phyloP scores from a whole-genome alignment of 2,888 invertebrate genomes.

The Resseliella maxima region DNA sequence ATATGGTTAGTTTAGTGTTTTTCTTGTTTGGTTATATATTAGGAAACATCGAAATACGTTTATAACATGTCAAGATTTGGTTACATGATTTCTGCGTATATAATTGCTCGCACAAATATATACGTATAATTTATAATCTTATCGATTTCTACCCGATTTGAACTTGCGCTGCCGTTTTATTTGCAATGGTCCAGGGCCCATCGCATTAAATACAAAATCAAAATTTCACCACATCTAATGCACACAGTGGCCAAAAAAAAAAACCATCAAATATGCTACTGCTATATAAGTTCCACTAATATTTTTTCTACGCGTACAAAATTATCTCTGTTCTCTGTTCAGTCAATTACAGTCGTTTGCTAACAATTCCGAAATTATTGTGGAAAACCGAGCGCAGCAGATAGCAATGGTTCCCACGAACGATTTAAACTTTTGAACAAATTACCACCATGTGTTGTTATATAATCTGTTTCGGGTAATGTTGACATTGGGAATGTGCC shows the following conservation, averaged over 20 bases:
- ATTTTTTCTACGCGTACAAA: slow-evolving; percentile 21
- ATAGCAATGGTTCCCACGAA: slow-evolving; percentile 67
- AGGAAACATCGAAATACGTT: not conserved
- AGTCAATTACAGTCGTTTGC: not conserved
- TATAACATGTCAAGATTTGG: too few relatives aligned
- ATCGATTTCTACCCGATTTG: slow-evolving; percentile 32
- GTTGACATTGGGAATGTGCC: slow-evolving; percentile 67
- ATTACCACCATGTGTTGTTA: slow-evolving; percentile 66
- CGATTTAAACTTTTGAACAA: slow-evolving; percentile 67
- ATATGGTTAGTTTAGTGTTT: too few relatives aligned
- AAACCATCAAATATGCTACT: not conserved
- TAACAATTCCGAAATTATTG: slow-evolving; percentile 56
- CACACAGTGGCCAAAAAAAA: slow-evolving; percentile 34
- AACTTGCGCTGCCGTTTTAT: slow-evolving; percentile 44
- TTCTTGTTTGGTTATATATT: too few relatives aligned
- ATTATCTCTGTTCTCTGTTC: too few relatives aligned
- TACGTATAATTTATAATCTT: not conserved
- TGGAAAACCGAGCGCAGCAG: slow-evolving; percentile 67
- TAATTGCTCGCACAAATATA: not conserved
- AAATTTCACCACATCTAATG: not conserved
- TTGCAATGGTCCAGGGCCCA: not conserved
- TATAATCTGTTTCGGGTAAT: slow-evolving; percentile 65
- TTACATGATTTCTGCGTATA: not conserved
- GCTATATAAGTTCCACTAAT: not conserved
- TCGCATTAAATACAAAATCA: slow-evolving; percentile 42